These are phyloP conservation scores for Intoshia linei DNA, from an alignment of 1,140 invertebrate genomes.

Conservation along the genomic window DNA sequence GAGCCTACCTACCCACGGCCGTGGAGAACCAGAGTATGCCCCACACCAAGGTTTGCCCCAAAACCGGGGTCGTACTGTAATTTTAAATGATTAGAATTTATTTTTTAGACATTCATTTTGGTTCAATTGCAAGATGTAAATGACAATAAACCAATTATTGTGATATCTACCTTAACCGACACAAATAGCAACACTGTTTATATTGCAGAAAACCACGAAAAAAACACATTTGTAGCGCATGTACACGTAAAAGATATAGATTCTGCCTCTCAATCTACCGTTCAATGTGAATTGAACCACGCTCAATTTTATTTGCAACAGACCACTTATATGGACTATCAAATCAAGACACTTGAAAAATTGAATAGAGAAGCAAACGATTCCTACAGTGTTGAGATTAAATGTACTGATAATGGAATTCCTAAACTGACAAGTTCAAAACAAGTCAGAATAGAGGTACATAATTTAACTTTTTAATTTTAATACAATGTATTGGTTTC, in stretches of 20 bases:
- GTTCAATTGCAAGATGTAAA: slow-evolving; percentile 27
- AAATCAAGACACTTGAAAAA: slow-evolving; percentile 2
- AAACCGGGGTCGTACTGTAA: no score
- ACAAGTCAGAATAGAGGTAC: slow-evolving; percentile 1
- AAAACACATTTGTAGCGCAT: slow-evolving; percentile 6
- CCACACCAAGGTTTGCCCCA: no score
- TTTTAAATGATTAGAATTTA: no score
- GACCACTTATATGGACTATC: not conserved
- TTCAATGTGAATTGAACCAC: slow-evolving; percentile 4
- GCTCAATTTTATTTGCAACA: slow-evolving; percentile 3
- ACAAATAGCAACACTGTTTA: not conserved
- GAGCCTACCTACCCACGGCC: no score
- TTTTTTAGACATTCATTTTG: no score
- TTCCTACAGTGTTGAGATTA: slow-evolving; percentile 1
- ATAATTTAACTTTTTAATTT: no score
- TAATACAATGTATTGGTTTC: no score
- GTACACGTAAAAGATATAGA: slow-evolving; percentile 4
- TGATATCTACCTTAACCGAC: slow-evolving; percentile 1
- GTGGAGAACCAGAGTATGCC: no score
- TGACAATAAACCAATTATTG: slow-evolving; percentile 14
- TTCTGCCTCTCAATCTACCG: not conserved
- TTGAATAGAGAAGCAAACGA: slow-evolving; percentile 5
- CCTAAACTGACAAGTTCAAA: slow-evolving; percentile 1
- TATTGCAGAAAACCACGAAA: slow-evolving; percentile 3
- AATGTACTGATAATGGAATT: slow-evolving; percentile 4